phyloP scores from a whole-genome alignment of 2,113 vertebrate species.

The Platichthys stellatus region DNA sequence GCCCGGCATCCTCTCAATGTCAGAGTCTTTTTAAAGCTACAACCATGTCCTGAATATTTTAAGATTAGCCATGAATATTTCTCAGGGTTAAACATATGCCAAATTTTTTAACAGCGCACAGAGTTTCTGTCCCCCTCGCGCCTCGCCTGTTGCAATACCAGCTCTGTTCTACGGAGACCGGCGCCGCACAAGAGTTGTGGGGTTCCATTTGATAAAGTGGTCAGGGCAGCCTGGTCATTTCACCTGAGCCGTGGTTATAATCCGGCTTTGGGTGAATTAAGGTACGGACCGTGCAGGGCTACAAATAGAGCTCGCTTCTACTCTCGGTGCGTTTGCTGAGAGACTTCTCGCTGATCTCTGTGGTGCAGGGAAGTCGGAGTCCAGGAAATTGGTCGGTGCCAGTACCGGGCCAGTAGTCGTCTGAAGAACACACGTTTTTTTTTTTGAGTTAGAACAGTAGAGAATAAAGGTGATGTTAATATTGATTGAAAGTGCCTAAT shows the following conservation, averaged over 20 bases:
- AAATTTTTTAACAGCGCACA: background rate
- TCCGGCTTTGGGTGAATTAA: conserved; percentile 49
- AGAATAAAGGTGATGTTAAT: no score
- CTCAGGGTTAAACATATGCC: conserved; percentile 2
- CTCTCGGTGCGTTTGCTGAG: conserved; percentile 13
- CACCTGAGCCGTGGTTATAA: conserved; percentile 43
- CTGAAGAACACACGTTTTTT: background rate
- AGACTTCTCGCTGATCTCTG: conserved; percentile 17
- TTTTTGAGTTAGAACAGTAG: no score
- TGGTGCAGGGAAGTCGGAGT: conserved; percentile 18
- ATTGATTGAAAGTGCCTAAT: no score
- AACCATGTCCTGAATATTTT: conserved; percentile 42
- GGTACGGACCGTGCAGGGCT: conserved; percentile 2
- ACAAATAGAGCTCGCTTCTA: conserved; percentile 11
- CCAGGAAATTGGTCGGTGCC: conserved; percentile 25
- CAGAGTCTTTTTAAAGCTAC: conserved; percentile 34
- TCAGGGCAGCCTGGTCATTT: conserved; percentile 25
- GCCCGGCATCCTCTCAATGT: conserved; percentile 42
- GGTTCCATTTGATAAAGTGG: conserved; percentile 18
- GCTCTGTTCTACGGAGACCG: background rate
- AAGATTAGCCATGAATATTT: conserved; percentile 26
- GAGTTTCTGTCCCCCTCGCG: background rate
- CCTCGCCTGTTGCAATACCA: background rate
- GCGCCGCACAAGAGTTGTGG: background rate
- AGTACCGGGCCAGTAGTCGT: conserved; percentile 19